Evolutionary conservation across 2,797 vertebrate genomes (phyloP).

Genomic region (Neomorphus geoffroyi): DNA sequence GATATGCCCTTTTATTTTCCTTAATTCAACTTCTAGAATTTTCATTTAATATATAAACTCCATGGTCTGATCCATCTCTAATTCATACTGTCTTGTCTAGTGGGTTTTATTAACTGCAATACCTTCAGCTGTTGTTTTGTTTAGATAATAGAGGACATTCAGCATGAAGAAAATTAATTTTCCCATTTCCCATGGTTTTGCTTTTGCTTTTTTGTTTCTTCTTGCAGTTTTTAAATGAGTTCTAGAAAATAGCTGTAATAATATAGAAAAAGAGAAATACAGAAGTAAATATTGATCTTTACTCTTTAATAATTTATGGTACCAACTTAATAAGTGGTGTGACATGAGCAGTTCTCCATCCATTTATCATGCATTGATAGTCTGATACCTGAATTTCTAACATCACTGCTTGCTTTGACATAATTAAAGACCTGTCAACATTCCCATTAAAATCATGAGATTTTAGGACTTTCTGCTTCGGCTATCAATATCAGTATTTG

Average conservation of each 20-base stretch:
- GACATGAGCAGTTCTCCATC: background rate
- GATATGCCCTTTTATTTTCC: background rate
- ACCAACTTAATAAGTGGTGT: slow-evolving; percentile 5
- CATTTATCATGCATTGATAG: slow-evolving; percentile 27
- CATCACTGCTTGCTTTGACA: background rate
- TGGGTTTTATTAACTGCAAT: background rate
- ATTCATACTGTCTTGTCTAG: background rate
- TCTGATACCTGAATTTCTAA: slow-evolving; percentile 46
- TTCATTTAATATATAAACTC: background rate
- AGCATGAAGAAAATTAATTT: background rate
- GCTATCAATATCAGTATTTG: background rate
- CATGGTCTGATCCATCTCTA: background rate
- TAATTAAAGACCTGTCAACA: slow-evolving; percentile 51
- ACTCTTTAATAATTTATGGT: slow-evolving; percentile 23
- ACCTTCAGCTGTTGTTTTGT: background rate
- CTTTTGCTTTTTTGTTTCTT: background rate
- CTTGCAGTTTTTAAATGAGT: background rate
- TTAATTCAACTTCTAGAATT: background rate
- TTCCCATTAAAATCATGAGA: background rate
- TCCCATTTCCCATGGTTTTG: background rate
- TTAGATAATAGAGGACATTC: background rate
- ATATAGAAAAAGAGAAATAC: background rate
- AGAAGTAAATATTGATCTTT: slow-evolving; percentile 26
- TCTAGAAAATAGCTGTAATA: background rate
- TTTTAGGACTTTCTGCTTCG: slow-evolving; percentile 1